Evolutionary conservation across 2,888 invertebrate genomes (phyloP), one percentile per base, ranked within the genome.

Genomic region (Colostygia pectinataria): DNA sequence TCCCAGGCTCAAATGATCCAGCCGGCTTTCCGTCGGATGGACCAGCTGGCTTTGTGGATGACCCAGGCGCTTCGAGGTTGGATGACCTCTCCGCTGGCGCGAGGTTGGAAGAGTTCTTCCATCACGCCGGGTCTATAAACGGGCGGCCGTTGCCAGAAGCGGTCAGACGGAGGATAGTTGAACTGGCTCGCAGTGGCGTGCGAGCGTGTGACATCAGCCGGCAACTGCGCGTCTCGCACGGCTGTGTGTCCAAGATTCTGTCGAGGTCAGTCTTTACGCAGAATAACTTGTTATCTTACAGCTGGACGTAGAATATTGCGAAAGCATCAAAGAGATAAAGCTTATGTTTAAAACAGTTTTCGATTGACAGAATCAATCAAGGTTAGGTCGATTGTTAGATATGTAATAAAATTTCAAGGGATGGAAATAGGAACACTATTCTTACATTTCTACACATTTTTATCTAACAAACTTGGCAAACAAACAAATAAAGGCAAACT

Each of bases 151-250:
- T 98, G 60, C 98, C 98, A 42, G 97, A 97, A 89, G 96, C 97
- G 61, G 97, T 98, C 56, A 92, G 98, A 74, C 97, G 97, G 82
- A 92, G 97, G 89, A 98, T 88, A 66, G 98, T 98, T 56, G 98
- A 98, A 87, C 91, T 98, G 74, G 98, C 98, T 37, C 98, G 98
- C 87, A 97, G 97, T 79, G 98, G 98, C 53, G 98, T 98, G 56
- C 91, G 98, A 69, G 98, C 98, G 58, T 98, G 98, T 87, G 98
- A 98, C 92, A 98, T 98, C 86, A 97, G 97, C 61, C 91, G 98
- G 48, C 98, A 97, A 86, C 93, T 98, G 63, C 92, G 98, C 65
- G 98, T 89, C 48, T 87, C 87, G 5, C 88, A 88, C 48, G 88
- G 88, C n/a, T 89, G 88, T 50, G 88, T 88, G 73, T 98, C 97